Percentiles rank a stretch among this genome's conserved stretches.
These are phyloP conservation scores for Phymatocera aterrima DNA, from an alignment of 2,888 invertebrate genomes.

Conservation along the genomic window DNA sequence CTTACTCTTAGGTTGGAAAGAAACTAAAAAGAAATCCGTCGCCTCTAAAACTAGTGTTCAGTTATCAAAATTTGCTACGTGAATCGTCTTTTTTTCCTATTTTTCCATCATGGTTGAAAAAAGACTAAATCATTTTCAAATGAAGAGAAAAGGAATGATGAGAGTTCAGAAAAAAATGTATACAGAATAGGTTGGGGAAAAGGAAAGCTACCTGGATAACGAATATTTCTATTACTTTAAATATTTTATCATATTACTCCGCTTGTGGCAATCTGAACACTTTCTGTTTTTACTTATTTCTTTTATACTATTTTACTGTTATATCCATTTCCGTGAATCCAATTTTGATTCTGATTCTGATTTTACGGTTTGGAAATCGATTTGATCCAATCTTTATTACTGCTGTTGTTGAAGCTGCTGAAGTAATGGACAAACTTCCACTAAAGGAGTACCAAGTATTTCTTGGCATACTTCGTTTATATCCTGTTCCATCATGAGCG, in stretches of 20 bases:
- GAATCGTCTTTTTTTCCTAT: not conserved
- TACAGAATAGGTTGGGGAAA: not conserved
- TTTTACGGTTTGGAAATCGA: not conserved
- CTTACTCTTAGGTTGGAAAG: too few relatives aligned
- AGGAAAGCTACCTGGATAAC: not conserved
- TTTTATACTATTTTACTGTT: not conserved
- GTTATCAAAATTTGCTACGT: too few relatives aligned
- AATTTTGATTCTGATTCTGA: too few relatives aligned
- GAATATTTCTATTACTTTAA: too few relatives aligned
- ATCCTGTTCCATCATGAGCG: conserved; percentile 85
- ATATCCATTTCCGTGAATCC: not conserved
- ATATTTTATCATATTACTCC: conserved; percentile 21
- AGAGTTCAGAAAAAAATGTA: not conserved
- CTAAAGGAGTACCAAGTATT: conserved; percentile 79
- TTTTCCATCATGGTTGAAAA: not conserved
- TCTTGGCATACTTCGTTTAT: conserved; percentile 83
- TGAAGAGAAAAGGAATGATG: not conserved
- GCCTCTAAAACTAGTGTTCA: too few relatives aligned
- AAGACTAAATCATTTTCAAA: not conserved
- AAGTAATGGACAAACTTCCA: conserved; percentile 75
- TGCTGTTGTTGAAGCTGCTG: conserved; percentile 71
- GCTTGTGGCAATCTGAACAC: conserved; percentile 14
- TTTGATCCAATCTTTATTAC: conserved; percentile 53
- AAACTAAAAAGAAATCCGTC: not conserved
- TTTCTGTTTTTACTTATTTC: conserved; percentile 2